These are phyloP conservation scores for Sympetrum striolatum DNA, from an alignment of 2,888 invertebrate genomes.

Conservation along the genomic window DNA sequence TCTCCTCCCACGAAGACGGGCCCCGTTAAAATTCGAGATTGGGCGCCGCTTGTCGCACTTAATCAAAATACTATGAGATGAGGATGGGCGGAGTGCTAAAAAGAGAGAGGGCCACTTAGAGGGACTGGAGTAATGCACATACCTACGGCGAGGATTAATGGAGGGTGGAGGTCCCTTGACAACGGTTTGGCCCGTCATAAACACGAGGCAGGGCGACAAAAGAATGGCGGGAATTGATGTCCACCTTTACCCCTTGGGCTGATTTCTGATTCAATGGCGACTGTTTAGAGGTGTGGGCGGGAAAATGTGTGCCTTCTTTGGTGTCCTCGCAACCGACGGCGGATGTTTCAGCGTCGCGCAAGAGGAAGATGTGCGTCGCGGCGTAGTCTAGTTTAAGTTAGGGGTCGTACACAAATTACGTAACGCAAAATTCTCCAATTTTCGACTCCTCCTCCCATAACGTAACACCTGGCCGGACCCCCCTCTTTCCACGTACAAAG, in stretches of 20 bases:
- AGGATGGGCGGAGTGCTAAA: neutral
- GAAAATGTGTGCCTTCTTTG: constrained; percentile 1
- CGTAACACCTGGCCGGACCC: too few relatives aligned
- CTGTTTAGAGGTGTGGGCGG: neutral
- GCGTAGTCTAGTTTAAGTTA: too few relatives aligned
- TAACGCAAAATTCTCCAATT: too few relatives aligned
- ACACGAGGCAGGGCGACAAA: constrained; percentile 34
- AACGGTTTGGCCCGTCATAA: constrained; percentile 13
- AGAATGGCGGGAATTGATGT: constrained; percentile 24
- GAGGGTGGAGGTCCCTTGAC: constrained; percentile 6
- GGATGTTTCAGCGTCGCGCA: too few relatives aligned
- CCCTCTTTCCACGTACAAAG: too few relatives aligned
- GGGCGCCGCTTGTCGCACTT: constrained; percentile 25
- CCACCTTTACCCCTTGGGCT: neutral
- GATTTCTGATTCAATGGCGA: constrained; percentile 33
- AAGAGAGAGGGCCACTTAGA: neutral
- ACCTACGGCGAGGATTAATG: constrained; percentile 17
- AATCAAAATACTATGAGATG: constrained; percentile 5
- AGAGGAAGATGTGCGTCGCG: too few relatives aligned
- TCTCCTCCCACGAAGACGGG: neutral
- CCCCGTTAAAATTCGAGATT: neutral
- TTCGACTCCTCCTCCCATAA: too few relatives aligned
- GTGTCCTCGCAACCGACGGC: neutral
- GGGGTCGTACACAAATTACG: too few relatives aligned
- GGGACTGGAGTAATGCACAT: neutral